phyloP scores from a whole-genome alignment of 2,113 vertebrate species.

The Perognathus longimembris region DNA sequence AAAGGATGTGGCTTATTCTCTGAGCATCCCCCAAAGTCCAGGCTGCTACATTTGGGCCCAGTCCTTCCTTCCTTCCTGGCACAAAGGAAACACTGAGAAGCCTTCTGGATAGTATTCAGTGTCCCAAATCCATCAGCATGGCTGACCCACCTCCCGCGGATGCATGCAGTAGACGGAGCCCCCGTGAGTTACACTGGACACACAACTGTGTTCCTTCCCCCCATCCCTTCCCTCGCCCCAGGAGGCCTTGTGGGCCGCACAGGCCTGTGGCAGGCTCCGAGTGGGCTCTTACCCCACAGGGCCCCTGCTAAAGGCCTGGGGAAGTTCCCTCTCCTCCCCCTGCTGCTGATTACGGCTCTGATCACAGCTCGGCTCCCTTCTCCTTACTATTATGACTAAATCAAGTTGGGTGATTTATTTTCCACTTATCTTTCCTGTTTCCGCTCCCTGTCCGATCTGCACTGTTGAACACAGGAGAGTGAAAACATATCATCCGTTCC shows the following conservation, averaged over 20 bases:
- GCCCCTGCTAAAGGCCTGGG: not conserved
- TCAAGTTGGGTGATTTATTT: slow-evolving; percentile 81
- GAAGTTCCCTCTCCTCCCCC: not conserved
- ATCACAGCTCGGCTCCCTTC: slow-evolving; percentile 16
- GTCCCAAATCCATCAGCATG: too few relatives aligned
- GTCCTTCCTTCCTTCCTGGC: not conserved
- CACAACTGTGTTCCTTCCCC: not conserved
- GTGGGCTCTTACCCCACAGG: too few relatives aligned
- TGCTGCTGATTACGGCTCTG: not conserved
- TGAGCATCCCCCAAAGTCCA: not conserved
- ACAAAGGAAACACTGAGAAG: not conserved
- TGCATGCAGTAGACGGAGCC: not conserved
- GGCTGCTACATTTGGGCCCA: not conserved
- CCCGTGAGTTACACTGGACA: not conserved
- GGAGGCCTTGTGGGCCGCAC: not conserved
- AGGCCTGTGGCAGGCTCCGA: not conserved
- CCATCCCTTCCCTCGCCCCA: not conserved
- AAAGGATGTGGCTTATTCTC: not conserved
- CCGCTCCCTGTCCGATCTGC: slow-evolving; percentile 77
- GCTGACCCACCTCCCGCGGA: too few relatives aligned
- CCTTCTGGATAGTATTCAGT: not conserved
- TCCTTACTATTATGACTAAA: slow-evolving; percentile 77
- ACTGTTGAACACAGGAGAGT: slow-evolving; percentile 77
- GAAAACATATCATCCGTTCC: slow-evolving; percentile 75
- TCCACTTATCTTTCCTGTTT: slow-evolving; percentile 78